Percentiles rank a stretch among this genome's conserved stretches.
Conservation (phyloP, 2,797 vertebrate species). For the Manis javanica region DNA sequence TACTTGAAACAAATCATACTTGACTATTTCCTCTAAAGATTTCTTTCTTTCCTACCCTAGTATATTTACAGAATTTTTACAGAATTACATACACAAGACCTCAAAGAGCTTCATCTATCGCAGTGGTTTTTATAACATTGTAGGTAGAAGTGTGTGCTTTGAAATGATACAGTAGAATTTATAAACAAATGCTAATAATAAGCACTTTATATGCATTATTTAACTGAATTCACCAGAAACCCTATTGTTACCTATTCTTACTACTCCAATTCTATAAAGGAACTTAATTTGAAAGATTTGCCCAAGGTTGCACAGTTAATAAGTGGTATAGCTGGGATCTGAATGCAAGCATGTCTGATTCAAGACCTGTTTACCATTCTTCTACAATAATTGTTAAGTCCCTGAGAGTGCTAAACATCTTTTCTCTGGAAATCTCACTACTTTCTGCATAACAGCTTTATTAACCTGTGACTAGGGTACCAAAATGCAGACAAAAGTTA, state of each 20-base stretch:
- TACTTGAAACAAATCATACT: not conserved
- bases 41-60: not conserved
- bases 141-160: conserved; percentile 27
- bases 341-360: not conserved
- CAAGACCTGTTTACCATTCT: not conserved
- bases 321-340: not conserved
- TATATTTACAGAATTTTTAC: conserved; percentile 11
- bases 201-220: not conserved
- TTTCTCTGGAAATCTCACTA: conserved; percentile 15
- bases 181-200: not conserved
- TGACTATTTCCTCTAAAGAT: not conserved
- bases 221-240: not conserved
- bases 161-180: not conserved
- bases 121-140: not conserved
- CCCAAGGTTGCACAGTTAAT: too few species aligned
- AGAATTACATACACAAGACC: not conserved
- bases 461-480: not conserved
- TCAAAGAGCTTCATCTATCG: not conserved
- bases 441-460: not conserved
- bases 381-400: not conserved
- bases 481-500: not conserved
- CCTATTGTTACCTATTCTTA: not conserved
- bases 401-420: not conserved
- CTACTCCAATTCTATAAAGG: not conserved
- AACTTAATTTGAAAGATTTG: not conserved